A percentile compares a stretch with the other conserved stretches of the same genome.
phyloP scores from a whole-genome alignment of 2,888 invertebrate genomes.

The Ephialtes manifestator region DNA sequence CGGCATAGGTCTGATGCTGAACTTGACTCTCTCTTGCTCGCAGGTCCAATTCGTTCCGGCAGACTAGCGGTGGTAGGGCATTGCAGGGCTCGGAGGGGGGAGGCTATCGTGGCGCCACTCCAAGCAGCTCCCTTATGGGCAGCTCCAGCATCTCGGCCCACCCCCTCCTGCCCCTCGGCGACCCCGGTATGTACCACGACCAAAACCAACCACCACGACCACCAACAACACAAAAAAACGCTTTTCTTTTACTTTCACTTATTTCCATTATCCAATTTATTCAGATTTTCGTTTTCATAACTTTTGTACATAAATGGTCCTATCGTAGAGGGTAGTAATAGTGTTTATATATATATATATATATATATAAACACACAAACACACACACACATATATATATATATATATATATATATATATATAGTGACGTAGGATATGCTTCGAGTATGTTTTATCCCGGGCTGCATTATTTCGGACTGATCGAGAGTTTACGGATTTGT shows the following conservation, averaged over 20 bases:
- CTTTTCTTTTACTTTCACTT: constrained; percentile 70
- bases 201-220: constrained; percentile 78
- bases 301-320: constrained; percentile 73
- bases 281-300: constrained; percentile 74
- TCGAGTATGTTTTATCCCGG: constrained; percentile 64
- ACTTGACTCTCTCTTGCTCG: constrained; percentile 87
- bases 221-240: constrained; percentile 68
- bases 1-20: constrained; percentile 86
- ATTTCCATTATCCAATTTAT: constrained; percentile 71
- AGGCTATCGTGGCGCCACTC: constrained; percentile 88
- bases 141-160: constrained; percentile 97
- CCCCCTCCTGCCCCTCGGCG: constrained; percentile 96
- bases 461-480: constrained; percentile 57
- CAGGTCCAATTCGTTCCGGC: constrained; percentile 98
- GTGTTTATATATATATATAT: constrained; percentile 56
- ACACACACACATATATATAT: constrained; percentile 22
- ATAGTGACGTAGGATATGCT: constrained; percentile 61
- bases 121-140: constrained; percentile 89
- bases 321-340: constrained; percentile 73
- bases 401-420: constrained; percentile 51
- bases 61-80: constrained; percentile 88
- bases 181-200: constrained; percentile 86
- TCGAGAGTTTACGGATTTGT: constrained; percentile 22
- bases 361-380: constrained; percentile 29
- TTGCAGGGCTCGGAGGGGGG: constrained; percentile 90